Evolutionary conservation across 1,140 invertebrate species (phyloP).

Genomic region (Hylyphantes graminicola): DNA sequence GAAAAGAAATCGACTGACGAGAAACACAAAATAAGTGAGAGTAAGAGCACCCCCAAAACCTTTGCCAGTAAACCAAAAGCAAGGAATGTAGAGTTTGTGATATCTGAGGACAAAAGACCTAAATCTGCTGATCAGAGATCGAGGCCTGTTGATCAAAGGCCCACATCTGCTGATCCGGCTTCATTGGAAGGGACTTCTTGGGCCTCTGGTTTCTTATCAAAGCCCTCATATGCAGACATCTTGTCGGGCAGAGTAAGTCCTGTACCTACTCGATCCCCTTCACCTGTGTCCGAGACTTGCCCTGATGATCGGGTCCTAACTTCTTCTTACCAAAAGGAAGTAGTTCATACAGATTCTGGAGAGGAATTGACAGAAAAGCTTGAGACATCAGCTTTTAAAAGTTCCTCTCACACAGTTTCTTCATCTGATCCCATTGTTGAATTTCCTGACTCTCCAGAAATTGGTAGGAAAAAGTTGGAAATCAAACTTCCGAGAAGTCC

Average conservation of each 20-base stretch:
- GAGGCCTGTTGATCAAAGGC: slow-evolving; percentile 10
- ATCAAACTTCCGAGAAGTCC: slow-evolving; percentile 37
- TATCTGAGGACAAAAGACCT: not conserved
- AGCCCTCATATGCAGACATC: slow-evolving; percentile 61
- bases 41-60: not conserved
- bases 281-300: not conserved
- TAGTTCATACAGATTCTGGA: slow-evolving; percentile 26
- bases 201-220: slow-evolving; percentile 55
- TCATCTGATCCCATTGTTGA: slow-evolving; percentile 38
- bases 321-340: slow-evolving; percentile 58
- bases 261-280: slow-evolving; percentile 29
- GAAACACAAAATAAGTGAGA: not conserved
- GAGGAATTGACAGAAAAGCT: slow-evolving; percentile 48
- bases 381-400: slow-evolving; percentile 49
- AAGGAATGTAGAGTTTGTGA: not conserved
- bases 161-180: not conserved
- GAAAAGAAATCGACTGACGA: slow-evolving; percentile 6
- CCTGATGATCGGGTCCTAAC: slow-evolving; percentile 20
- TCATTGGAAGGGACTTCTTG: slow-evolving; percentile 37
- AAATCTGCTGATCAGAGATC: not conserved
- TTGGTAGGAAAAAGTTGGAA: not conserved
- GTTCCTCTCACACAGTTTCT: slow-evolving; percentile 5
- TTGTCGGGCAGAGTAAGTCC: slow-evolving; percentile 46
- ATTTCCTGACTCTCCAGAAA: slow-evolving; percentile 39
- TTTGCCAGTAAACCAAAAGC: slow-evolving; percentile 4